A percentile compares a stretch with the other conserved stretches of the same genome.
phyloP scores from a whole-genome alignment of 1,140 invertebrate genomes.

The Pseudachorutes palmiensis region DNA sequence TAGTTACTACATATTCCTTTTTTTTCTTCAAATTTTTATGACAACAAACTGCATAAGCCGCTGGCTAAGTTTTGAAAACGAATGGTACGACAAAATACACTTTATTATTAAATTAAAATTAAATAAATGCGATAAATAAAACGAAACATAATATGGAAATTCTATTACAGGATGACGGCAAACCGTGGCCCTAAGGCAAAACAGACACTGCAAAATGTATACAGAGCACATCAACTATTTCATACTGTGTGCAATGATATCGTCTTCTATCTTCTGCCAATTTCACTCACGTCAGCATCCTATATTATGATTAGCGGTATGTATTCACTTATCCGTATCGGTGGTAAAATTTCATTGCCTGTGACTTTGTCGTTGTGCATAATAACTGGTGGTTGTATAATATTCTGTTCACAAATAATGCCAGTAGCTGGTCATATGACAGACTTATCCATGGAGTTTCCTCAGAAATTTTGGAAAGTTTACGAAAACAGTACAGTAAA shows the following conservation, averaged over 20 bases:
- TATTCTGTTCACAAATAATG: background rate
- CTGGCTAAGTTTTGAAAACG: too few species aligned
- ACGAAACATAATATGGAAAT: too few species aligned
- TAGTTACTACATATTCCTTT: too few species aligned
- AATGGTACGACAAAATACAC: too few species aligned
- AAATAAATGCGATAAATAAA: too few species aligned
- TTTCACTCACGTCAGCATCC: background rate
- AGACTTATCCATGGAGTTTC: background rate
- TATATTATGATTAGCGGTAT: background rate
- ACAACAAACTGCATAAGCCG: too few species aligned
- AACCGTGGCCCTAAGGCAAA: too few species aligned
- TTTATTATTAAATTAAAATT: too few species aligned
- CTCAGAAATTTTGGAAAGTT: background rate
- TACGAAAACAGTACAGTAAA: background rate
- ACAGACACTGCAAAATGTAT: too few species aligned
- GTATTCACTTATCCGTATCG: background rate
- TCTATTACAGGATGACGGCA: too few species aligned
- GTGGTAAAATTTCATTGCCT: background rate
- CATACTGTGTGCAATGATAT: background rate
- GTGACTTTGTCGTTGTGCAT: background rate
- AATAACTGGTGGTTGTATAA: background rate
- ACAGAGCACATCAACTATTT: background rate
- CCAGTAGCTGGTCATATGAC: background rate
- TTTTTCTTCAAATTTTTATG: too few species aligned
- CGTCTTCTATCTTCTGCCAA: background rate